Evolutionary conservation across 2,888 invertebrate genomes (phyloP), one percentile per base, ranked within the genome.

Genomic region (Apodemia zela): DNA sequence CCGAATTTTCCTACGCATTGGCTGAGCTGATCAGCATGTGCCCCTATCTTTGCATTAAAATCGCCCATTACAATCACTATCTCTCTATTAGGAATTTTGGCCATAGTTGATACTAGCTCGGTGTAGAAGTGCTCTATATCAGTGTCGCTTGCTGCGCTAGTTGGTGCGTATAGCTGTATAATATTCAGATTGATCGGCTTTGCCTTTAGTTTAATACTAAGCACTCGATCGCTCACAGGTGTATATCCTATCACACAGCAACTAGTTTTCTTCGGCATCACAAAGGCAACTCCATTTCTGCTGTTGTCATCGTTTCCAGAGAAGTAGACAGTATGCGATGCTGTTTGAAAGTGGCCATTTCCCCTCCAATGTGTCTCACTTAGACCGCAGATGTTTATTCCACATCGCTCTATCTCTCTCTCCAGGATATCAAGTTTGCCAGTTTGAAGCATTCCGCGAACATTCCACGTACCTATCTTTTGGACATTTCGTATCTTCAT

Each of bases 391-490:
- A 69, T 65, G n/a, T 21, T 65, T 1, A 69, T 1, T 3, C 38
- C 54, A 25, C 66, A 65, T 49, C 68, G 59, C n/a, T n/a, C 33
- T n/a, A 69, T 15, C 61, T 72, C 70, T 17, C 59, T 54, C 21
- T 70, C 68, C 25, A 69, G 3, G 8, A 71, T 68, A 0, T 38
- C 25, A 10, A 71, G 13, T 5, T 70, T 72, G 0, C 70, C 69
- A 0, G 67, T 54, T 25, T 63, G 2, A 0, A 63, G 57, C 18
- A 72, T 47, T 17, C 69, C 70, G 21, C 63, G 62, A 7, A 68
- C 67, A 62, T 72, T 70, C 69, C 68, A 71, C 2, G 69, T 71
- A 5, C 69, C 69, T 60, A 69, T 68, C 42, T 8, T 68, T 51
- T 68, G 67, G 35, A 58, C 11, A 0, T 59, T n/a, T 57, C 65